Conservation (phyloP, 2,797 vertebrate genomes). For the Lepidocolaptes lacrymiger region DNA sequence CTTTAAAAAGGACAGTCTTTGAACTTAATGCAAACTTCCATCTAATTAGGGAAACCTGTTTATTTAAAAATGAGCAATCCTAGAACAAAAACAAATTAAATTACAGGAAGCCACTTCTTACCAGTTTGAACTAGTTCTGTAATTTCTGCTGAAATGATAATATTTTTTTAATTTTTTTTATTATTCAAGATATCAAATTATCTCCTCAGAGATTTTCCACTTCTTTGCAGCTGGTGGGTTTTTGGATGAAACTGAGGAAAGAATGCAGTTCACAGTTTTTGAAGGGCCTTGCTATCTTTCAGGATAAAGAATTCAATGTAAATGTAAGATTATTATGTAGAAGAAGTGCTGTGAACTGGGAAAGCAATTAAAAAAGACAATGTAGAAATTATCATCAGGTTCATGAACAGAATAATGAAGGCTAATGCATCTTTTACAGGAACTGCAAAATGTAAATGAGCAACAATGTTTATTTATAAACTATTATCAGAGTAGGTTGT, state of each 20-base stretch:
- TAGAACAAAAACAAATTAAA: constrained; percentile 13
- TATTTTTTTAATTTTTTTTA: neutral
- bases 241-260: neutral
- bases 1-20: neutral
- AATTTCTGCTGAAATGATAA: constrained; percentile 40
- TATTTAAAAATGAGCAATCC: neutral
- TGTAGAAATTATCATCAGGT: constrained; percentile 42
- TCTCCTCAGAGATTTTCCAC: constrained; percentile 18
- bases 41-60: neutral
- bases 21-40: neutral
- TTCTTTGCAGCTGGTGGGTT: constrained; percentile 14
- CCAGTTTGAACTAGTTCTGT: constrained; percentile 4
- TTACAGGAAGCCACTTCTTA: neutral
- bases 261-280: constrained; percentile 31
- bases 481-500: neutral
- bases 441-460: constrained; percentile 52
- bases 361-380: constrained; percentile 67
- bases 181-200: constrained; percentile 21
- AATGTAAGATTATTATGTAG: constrained; percentile 42
- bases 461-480: constrained; percentile 48
- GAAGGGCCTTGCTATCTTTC: constrained; percentile 17
- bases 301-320: constrained; percentile 32
- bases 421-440: constrained; percentile 3
- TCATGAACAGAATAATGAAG: constrained; percentile 57
- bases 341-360: constrained; percentile 28